Evolutionary conservation across 2,888 invertebrate genomes (phyloP), one percentile per base, ranked within the genome.

Genomic region (Acrobeloides nanus): DNA sequence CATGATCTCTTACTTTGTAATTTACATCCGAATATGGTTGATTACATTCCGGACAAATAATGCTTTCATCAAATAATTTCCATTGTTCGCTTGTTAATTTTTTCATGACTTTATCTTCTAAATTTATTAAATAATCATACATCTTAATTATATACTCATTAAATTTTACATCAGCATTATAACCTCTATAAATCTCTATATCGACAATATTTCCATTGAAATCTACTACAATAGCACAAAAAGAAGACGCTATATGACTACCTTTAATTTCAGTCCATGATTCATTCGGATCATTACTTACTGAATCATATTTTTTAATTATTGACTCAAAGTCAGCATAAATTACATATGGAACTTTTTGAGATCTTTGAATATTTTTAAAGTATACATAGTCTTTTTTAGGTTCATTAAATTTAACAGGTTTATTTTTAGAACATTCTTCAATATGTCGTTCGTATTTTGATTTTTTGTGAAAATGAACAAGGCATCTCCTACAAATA

Each of bases 261-360:
- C 48, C 47, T 38, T 47, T 21, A 54, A 46, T 38, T 25, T 20
- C 34, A 34, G 48, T 57, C 54, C 50, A 55, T 25, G 42, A 47
- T 50, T 31, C 34, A 44, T 44, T 41, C 24, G 53, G 38, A 18
- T 50, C 38, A 42, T 45, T 35, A 33, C 15, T 25, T 33, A 12
- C 1, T 17, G 15, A 38, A 17, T 15, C 17, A 26, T 29, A 25
- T 29, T 55, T 55, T 29, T 53, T 5, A 15, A 53, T 58, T 0
- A 53, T 43, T 46, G 18, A 37, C 38, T 57, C 57, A 47, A 57
- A 55, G 26, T 57, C 57, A 18, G 52, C 46, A 44, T 57, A 57
- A 29, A 49, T 46, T 12, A 59, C 46, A 27, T 45, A 59, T 35
- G 56, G 24, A 48, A 53, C 51, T 23, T 52, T 59, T 40, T 59